phyloP scores from a whole-genome alignment of 2,113 vertebrate species.

The Dendropsophus ebraccatus region DNA sequence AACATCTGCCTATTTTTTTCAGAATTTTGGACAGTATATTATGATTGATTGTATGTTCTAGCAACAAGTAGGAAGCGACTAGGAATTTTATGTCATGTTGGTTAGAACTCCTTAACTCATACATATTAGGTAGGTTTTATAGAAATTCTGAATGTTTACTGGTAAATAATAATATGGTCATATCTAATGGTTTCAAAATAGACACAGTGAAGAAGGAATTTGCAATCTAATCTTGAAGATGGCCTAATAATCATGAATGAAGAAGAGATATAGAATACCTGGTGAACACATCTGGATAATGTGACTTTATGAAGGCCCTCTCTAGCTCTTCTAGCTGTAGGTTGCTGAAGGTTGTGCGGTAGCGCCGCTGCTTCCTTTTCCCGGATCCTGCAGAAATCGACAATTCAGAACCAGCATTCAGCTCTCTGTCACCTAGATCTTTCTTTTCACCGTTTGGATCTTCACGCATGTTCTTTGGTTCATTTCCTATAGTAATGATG shows the following conservation, averaged over 20 bases:
- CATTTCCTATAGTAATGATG: background rate
- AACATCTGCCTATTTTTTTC: no score
- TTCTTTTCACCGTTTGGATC: background rate
- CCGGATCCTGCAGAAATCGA: background rate
- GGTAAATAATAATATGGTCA: background rate
- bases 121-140: background rate
- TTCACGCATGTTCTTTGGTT: background rate
- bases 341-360: conserved; percentile 68
- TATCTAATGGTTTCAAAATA: no score
- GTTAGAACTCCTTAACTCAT: background rate
- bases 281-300: conserved; percentile 72
- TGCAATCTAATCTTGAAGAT: background rate
- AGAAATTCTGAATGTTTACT: background rate
- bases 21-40: no score
- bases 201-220: background rate
- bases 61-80: background rate
- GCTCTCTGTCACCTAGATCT: background rate
- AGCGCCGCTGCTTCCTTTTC: conserved; percentile 66
- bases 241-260: background rate
- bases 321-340: conserved; percentile 75
- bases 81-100: background rate
- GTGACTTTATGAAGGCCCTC: conserved; percentile 65
- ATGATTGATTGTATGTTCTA: no score
- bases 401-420: background rate
- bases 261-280: conserved; percentile 64